phyloP scores from a whole-genome alignment of 1,140 invertebrate genomes.

The Eubasilissa regina region DNA sequence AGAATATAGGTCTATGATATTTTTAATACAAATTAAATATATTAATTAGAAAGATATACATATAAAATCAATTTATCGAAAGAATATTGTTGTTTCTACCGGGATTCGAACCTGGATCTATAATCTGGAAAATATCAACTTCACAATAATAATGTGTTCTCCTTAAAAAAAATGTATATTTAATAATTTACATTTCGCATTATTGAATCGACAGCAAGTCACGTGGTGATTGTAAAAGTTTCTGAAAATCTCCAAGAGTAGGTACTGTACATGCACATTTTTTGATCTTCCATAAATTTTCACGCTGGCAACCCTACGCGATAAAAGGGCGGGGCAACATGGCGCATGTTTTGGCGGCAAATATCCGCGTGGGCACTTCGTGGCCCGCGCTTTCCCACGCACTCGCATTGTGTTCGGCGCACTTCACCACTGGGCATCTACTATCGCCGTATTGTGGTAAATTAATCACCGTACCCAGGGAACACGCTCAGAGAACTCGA shows the following conservation, averaged over 20 bases:
- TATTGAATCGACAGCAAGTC: too few species aligned
- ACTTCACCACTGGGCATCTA: slow-evolving; percentile 2
- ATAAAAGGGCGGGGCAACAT: slow-evolving; percentile 4
- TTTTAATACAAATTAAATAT: too few species aligned
- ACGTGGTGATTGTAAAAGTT: too few species aligned
- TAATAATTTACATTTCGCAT: too few species aligned
- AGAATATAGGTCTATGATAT: too few species aligned
- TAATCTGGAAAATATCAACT: too few species aligned
- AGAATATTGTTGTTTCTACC: too few species aligned
- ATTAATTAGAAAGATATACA: too few species aligned
- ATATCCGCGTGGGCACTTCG: slow-evolving; percentile 54
- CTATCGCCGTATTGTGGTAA: slow-evolving; percentile 8
- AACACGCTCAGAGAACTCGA: background rate
- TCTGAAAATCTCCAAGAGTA: background rate
- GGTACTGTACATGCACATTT: background rate
- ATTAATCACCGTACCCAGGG: slow-evolving; percentile 21
- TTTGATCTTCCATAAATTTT: background rate
- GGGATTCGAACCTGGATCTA: too few species aligned
- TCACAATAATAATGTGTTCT: too few species aligned
- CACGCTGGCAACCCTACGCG: slow-evolving; percentile 10
- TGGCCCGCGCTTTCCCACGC: slow-evolving; percentile 52
- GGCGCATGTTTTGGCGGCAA: slow-evolving; percentile 40
- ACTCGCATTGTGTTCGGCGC: slow-evolving; percentile 18
- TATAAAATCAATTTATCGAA: too few species aligned
- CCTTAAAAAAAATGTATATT: too few species aligned